Evolutionary conservation across 2,888 invertebrate genomes (phyloP).

Genomic region (Campopleginae sp.): DNA sequence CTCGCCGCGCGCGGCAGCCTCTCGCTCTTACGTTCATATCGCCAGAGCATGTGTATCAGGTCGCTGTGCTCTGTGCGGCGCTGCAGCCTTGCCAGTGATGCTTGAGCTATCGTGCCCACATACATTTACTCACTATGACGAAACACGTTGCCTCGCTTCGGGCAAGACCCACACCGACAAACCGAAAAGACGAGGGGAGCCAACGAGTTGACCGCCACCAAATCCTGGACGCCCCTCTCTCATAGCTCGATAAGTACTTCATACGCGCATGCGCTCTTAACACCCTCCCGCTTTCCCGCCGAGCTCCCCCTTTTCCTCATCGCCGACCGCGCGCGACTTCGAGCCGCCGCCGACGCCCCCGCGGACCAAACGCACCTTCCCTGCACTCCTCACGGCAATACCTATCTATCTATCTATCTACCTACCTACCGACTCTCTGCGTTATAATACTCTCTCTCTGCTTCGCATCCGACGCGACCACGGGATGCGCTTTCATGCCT

Average conservation of each 20-base stretch:
- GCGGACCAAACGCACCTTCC: conserved; percentile 70
- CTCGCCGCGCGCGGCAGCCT: conserved; percentile 17
- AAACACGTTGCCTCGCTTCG: not conserved
- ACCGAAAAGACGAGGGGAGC: conserved; percentile 59
- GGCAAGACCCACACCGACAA: conserved; percentile 37
- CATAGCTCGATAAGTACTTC: conserved; percentile 75
- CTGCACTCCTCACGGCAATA: conserved; percentile 85
- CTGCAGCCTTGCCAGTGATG: conserved; percentile 15
- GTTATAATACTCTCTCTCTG: conserved; percentile 65
- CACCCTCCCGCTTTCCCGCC: conserved; percentile 74
- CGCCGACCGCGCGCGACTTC: conserved; percentile 73
- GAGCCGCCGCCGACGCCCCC: conserved; percentile 59
- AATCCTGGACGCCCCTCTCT: conserved; percentile 77
- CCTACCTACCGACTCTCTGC: conserved; percentile 86
- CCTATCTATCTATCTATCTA: conserved; percentile 86
- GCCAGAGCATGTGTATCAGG: conserved; percentile 9
- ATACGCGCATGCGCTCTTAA: conserved; percentile 69
- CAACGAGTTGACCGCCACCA: conserved; percentile 68
- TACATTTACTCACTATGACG: not conserved
- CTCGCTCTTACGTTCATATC: conserved; percentile 31
- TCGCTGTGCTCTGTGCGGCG: not conserved
- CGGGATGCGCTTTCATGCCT: conserved; percentile 61
- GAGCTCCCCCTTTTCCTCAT: conserved; percentile 79
- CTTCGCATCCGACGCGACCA: conserved; percentile 60
- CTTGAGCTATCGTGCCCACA: not conserved